Percentiles rank a stretch among this genome's conserved stretches.
These are phyloP conservation scores for Invenusta paracnida DNA, from an alignment of 2,888 invertebrate genomes.

Conservation along the genomic window DNA sequence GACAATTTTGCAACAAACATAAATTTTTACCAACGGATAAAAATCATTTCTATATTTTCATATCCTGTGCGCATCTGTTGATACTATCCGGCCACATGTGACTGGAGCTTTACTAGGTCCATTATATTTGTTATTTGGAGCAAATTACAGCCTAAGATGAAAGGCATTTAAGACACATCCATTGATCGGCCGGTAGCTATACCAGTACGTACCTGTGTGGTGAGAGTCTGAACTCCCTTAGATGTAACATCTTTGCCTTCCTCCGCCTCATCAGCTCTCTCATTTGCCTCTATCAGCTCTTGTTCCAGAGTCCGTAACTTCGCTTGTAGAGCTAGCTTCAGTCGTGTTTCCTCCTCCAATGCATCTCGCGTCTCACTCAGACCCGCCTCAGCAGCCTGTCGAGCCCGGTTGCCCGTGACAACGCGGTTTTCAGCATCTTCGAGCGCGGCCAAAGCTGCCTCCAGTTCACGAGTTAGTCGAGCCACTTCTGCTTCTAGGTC, in stretches of 20 bases:
- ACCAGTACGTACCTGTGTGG: too few species aligned
- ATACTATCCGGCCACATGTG: too few species aligned
- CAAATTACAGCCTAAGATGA: too few species aligned
- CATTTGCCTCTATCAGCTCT: neutral
- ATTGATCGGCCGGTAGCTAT: too few species aligned
- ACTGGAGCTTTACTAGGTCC: too few species aligned
- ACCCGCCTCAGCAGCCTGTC: neutral
- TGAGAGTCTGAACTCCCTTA: too few species aligned
- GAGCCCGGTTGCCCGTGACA: neutral
- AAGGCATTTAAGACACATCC: too few species aligned
- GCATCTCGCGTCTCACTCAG: neutral
- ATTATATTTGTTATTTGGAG: too few species aligned
- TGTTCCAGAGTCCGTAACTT: neutral
- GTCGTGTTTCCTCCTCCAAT: slow-evolving; percentile 32
- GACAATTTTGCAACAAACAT: too few species aligned
- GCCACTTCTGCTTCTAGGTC: neutral
- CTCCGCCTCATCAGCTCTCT: slow-evolving; percentile 20
- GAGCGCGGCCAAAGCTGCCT: neutral
- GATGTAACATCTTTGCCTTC: neutral
- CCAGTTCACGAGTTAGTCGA: neutral
- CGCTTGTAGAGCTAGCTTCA: neutral
- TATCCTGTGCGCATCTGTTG: too few species aligned
- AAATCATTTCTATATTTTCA: too few species aligned
- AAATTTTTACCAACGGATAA: too few species aligned
- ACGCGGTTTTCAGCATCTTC: neutral